Percentiles rank a stretch among this genome's conserved stretches.
These are phyloP conservation scores for Gambusia yucatana DNA, from an alignment of 2,797 vertebrate species.

Conservation along the genomic window DNA sequence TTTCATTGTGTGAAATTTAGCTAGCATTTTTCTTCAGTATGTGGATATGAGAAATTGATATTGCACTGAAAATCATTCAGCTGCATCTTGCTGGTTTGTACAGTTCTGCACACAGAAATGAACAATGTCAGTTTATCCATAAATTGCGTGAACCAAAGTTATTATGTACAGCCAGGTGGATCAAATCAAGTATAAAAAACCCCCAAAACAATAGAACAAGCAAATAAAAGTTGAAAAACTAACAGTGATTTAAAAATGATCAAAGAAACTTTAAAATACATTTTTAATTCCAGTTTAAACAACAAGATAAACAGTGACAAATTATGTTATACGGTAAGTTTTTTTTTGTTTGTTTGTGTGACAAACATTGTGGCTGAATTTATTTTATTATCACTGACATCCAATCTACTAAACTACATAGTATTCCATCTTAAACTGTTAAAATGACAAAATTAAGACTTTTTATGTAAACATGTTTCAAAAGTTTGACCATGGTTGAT, in stretches of 20 bases:
- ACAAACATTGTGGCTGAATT: neutral
- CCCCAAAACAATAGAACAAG: neutral
- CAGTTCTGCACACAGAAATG: neutral
- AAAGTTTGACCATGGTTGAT: neutral
- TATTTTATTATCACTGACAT: neutral
- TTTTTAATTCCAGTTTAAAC: neutral
- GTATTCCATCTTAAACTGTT: neutral
- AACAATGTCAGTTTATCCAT: neutral
- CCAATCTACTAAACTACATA: neutral
- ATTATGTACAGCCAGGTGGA: neutral
- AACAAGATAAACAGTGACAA: neutral
- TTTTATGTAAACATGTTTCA: conserved; percentile 4
- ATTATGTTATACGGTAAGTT: no score
- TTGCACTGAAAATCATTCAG: neutral
- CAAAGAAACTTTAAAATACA: neutral
- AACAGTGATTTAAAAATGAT: neutral
- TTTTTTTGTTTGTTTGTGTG: no score
- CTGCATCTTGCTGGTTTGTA: neutral
- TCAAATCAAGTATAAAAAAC: neutral
- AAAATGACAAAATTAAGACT: neutral
- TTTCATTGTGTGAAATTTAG: neutral
- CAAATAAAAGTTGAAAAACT: neutral
- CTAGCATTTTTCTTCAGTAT: neutral
- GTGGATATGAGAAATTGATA: neutral
- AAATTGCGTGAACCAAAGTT: neutral